Evolutionary conservation across 2,113 vertebrate genomes (phyloP).

Genomic region (Acanthochromis polyacanthus): DNA sequence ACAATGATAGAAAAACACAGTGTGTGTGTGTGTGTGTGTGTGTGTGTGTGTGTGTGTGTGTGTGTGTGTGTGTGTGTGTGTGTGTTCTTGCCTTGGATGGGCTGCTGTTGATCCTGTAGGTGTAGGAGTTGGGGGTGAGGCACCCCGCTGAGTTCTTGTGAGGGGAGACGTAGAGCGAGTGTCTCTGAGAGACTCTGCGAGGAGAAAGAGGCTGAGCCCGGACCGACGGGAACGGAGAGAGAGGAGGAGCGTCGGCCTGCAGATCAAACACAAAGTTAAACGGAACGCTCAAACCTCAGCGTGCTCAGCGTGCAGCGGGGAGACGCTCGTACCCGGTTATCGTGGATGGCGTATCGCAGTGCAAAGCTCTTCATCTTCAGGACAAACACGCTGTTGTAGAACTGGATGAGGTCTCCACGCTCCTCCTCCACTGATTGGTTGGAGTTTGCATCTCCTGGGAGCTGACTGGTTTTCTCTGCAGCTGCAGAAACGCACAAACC

Average conservation of each 20-base stretch:
- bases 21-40: too few species aligned
- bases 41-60: too few species aligned
- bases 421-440: conserved; percentile 79
- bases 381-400: conserved; percentile 94
- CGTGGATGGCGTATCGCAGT: conserved; percentile 87
- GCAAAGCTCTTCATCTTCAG: conserved; percentile 93
- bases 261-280: not conserved
- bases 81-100: conserved; percentile 90
- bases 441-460: not conserved
- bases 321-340: conserved; percentile 83
- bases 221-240: conserved; percentile 94
- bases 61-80: too few species aligned
- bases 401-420: conserved; percentile 95
- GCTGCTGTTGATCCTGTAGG: conserved; percentile 93
- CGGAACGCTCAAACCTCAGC: too few species aligned
- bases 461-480: conserved; percentile 66
- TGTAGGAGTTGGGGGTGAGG: conserved; percentile 86
- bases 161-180: conserved; percentile 93
- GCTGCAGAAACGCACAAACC: conserved; percentile 48
- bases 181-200: conserved; percentile 92
- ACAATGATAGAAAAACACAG: too few species aligned
- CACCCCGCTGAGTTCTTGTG: conserved; percentile 87
- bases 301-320: not conserved
- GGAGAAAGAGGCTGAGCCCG: conserved; percentile 91
- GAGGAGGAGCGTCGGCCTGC: conserved; percentile 90